A percentile compares a stretch with the other conserved stretches of the same genome.
phyloP scores from a whole-genome alignment of 2,888 invertebrate species.

The Drosophila paramelanica region DNA sequence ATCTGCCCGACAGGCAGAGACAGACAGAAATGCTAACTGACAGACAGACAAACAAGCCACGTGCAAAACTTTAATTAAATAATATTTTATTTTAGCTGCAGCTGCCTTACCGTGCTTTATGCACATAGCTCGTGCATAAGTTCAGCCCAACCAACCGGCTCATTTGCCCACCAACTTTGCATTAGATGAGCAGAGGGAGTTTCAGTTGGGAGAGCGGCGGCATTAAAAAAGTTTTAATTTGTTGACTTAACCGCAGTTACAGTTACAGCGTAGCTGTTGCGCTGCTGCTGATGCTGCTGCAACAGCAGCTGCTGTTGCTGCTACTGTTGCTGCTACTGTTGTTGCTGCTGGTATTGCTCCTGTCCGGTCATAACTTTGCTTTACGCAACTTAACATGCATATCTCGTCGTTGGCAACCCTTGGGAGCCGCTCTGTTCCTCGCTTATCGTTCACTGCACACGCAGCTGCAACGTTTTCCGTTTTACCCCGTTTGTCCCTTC shows the following conservation, averaged over 20 bases:
- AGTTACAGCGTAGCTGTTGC: conserved; percentile 58
- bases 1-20: conserved; percentile 22
- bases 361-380: conserved; percentile 75
- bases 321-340: conserved; percentile 3
- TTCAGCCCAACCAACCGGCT: conserved; percentile 35
- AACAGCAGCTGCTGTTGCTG: conserved; percentile 18
- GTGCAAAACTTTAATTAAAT: conserved; percentile 80
- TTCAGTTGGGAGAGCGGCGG: conserved; percentile 4
- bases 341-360: conserved; percentile 34
- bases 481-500: conserved; percentile 20
- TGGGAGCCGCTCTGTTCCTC: conserved; percentile 52
- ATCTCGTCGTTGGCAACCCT: conserved; percentile 71
- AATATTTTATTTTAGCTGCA: conserved; percentile 65
- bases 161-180: conserved; percentile 26
- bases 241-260: conserved; percentile 81
- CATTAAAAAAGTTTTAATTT: conserved; percentile 77
- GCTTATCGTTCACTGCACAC: conserved; percentile 74
- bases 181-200: conserved; percentile 38
- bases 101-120: conserved; percentile 56
- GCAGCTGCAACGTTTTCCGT: conserved; percentile 74
- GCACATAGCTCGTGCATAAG: conserved; percentile 77
- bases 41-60: conserved; percentile 54
- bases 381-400: conserved; percentile 80
- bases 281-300: conserved; percentile 10
- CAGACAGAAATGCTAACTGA: conserved; percentile 6